Conservation (phyloP, 2,113 vertebrate genomes). For the Rynchops niger region DNA sequence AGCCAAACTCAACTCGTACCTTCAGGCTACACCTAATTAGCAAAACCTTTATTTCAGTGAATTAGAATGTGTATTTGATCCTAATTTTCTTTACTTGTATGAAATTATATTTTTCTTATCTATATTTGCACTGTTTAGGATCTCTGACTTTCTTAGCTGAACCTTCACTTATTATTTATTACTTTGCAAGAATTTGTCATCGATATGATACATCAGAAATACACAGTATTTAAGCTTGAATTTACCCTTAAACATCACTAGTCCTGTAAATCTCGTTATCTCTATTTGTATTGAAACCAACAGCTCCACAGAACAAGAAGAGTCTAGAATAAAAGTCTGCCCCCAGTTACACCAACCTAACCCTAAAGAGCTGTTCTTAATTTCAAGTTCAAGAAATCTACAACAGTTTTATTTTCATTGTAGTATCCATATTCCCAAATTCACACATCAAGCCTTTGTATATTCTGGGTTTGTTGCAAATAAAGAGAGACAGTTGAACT, state of each 20-base stretch:
- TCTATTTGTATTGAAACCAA: background rate
- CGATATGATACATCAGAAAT: background rate
- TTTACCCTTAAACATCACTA: background rate
- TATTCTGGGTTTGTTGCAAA: background rate
- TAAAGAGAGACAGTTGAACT: background rate
- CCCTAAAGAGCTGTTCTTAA: background rate
- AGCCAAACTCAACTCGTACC: background rate
- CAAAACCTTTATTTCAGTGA: background rate
- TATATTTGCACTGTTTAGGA: background rate
- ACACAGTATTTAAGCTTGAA: background rate
- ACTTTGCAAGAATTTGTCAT: background rate
- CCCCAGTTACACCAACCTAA: background rate
- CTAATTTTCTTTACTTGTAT: background rate
- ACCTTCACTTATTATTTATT: background rate
- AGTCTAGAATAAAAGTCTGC: background rate
- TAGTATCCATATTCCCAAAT: background rate
- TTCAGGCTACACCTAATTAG: background rate
- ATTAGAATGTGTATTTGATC: background rate
- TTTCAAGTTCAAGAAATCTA: background rate
- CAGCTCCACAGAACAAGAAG: background rate
- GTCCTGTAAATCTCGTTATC: background rate
- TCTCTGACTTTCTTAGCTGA: background rate
- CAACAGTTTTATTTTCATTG: background rate
- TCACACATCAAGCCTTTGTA: background rate
- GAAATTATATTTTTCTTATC: background rate